These are phyloP conservation scores for Ochropacha duplaris DNA, from an alignment of 2,888 invertebrate species.

Conservation along the genomic window DNA sequence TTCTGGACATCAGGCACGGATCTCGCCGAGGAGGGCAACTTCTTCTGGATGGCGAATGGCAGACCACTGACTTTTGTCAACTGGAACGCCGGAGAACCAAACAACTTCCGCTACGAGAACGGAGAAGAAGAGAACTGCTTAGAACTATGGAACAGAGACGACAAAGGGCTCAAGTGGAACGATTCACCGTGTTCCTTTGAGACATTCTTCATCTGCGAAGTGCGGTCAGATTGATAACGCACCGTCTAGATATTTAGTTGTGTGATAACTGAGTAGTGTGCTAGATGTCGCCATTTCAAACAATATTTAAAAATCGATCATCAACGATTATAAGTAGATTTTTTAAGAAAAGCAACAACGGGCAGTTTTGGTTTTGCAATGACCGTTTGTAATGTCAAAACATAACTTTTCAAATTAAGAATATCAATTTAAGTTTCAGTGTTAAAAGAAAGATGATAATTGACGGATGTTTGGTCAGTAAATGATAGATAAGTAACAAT, in stretches of 20 bases:
- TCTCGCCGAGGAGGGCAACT: slow-evolving; percentile 94
- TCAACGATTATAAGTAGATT: neutral
- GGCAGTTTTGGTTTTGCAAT: neutral
- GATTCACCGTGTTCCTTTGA: slow-evolving; percentile 97
- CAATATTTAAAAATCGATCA: slow-evolving; percentile 6
- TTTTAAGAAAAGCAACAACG: neutral
- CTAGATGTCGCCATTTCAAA: slow-evolving; percentile 44
- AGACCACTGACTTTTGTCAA: slow-evolving; percentile 94
- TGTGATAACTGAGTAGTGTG: slow-evolving; percentile 52
- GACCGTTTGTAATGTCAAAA: no score
- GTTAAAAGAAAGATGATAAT: neutral
- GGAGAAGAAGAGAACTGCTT: slow-evolving; percentile 96
- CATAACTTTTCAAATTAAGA: no score
- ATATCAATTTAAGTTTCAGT: neutral
- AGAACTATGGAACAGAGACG: slow-evolving; percentile 95
- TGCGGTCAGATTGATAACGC: slow-evolving; percentile 79
- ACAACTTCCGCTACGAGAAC: slow-evolving; percentile 96
- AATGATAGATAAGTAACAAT: neutral
- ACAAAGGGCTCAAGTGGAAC: slow-evolving; percentile 96
- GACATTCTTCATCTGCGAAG: slow-evolving; percentile 96
- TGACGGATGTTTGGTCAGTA: slow-evolving; percentile 5
- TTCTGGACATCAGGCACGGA: slow-evolving; percentile 97
- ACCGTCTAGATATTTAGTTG: slow-evolving; percentile 28
- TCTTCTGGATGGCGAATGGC: slow-evolving; percentile 97
- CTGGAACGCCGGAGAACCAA: slow-evolving; percentile 97